Base-by-base conservation (phyloP, 2,888 invertebrate genomes). In the Apotomis turbidana region DNA sequence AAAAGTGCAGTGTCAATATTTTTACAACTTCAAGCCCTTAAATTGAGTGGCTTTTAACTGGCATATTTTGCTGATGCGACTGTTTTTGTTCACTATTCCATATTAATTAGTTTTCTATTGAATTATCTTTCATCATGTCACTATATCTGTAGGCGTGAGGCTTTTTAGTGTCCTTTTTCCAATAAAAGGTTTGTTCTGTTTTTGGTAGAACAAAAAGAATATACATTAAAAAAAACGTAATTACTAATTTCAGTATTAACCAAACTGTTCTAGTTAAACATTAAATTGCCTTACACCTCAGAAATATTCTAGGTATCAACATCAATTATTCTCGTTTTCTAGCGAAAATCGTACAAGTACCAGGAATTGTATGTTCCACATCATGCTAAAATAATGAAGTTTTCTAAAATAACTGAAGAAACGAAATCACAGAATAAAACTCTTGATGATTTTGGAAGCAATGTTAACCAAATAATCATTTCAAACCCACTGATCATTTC, bases 261-360 rank as follows among this genome's bases (percentile, higher is more conserved):
- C 9, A 9, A 49, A 0, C 49, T 2, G 49, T 49, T 49, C 10
- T 49, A 49, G 9, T 49, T 49, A 27, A 27, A 27, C 27, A 27
- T 27, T 27, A 27, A 27, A 61, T 5, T 57, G 38, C n/a, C 27
- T 51, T 57, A 36, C 41, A 12, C 55, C 27, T 57, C 41, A 41
- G 4, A 27, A 4, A 51, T 58, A 52, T 36, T 13, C 12, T 49
- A 59, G 46, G 54, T 13, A 10, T 41, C 52, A 54, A 61, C 54
- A 15, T 58, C 64, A 66, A 66, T 44, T 60, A 13, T 71, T 44
- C 59, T 71, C 10, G 54, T 85, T 85, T 90, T 90, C 82, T 90
- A 90, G 90, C 80, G 69, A 76, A 84, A 84, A 76, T 78, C 81
- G 76, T 83, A 87, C 80, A 90, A 89, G 78, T 90, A 87, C 75